Conservation (phyloP, 2,797 vertebrate genomes). For the Gobio occitaniae region DNA sequence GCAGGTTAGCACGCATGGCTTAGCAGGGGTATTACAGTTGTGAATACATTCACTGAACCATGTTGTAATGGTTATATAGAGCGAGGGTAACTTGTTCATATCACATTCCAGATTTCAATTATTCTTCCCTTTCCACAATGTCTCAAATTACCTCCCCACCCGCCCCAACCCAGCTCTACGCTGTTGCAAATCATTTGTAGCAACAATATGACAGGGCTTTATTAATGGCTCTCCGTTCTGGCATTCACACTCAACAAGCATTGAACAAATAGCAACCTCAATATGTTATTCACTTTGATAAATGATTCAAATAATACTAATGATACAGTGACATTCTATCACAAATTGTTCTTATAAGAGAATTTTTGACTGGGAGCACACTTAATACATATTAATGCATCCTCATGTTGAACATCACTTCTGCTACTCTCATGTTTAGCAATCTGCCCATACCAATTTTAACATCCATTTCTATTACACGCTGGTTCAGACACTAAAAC, state of each 20-base stretch:
- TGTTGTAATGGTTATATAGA: constrained; percentile 48
- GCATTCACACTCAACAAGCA: constrained; percentile 55
- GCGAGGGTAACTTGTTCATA: constrained; percentile 48
- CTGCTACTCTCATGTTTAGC: constrained; percentile 22
- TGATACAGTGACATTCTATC: constrained; percentile 42
- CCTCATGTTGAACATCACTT: constrained; percentile 20
- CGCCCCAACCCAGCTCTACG: background rate
- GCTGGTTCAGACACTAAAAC: background rate
- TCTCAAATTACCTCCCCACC: constrained; percentile 40
- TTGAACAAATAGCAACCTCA: constrained; percentile 57
- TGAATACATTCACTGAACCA: constrained; percentile 54
- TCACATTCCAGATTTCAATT: constrained; percentile 51
- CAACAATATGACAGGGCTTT: constrained; percentile 54
- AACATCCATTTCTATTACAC: constrained; percentile 15
- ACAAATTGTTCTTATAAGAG: constrained; percentile 33
- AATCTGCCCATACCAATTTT: constrained; percentile 19
- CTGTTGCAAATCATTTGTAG: constrained; percentile 55
- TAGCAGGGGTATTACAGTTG: constrained; percentile 47
- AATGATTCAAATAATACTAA: constrained; percentile 55
- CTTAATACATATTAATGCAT: constrained; percentile 29
- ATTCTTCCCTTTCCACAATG: constrained; percentile 40
- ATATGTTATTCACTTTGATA: constrained; percentile 57
- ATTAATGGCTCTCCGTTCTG: constrained; percentile 57
- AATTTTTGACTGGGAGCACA: constrained; percentile 35
- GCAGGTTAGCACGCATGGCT: constrained; percentile 48